Evolutionary conservation across 2,113 vertebrate species (phyloP).

Genomic region (Scopus umbretta): DNA sequence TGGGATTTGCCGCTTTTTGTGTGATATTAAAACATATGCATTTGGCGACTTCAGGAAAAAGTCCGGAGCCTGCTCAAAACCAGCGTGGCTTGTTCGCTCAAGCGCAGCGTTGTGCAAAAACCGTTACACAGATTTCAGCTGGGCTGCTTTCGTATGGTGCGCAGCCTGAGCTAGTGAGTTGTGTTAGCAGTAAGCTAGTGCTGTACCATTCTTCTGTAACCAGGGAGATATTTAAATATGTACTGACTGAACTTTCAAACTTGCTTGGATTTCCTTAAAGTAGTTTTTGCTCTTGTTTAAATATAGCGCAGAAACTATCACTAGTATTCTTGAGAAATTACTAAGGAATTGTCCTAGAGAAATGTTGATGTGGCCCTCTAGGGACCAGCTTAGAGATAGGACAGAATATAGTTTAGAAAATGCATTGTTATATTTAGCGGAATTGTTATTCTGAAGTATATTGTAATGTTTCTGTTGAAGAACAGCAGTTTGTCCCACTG

Average conservation of each 20-base stretch:
- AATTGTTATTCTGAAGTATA: background rate
- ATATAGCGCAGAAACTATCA: background rate
- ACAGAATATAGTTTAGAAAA: background rate
- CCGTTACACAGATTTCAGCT: background rate
- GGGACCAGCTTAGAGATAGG: background rate
- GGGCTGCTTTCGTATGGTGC: background rate
- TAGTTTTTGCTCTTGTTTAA: background rate
- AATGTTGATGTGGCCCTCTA: background rate
- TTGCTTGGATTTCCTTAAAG: background rate
- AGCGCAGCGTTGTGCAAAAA: background rate
- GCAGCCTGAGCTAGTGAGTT: background rate
- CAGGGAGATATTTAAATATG: background rate
- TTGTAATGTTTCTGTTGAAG: background rate
- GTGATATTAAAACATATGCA: background rate
- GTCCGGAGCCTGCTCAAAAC: background rate
- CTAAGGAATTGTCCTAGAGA: background rate
- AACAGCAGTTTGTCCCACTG: background rate
- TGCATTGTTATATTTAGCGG: background rate
- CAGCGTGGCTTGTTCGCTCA: background rate
- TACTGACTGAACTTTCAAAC: background rate
- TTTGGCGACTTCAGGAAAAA: background rate
- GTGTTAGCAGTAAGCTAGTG: background rate
- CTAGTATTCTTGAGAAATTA: background rate
- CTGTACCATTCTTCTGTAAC: background rate
- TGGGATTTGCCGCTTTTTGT: background rate